Evolutionary conservation across 1,140 invertebrate genomes (phyloP).

Genomic region (Drosophila pachea): DNA sequence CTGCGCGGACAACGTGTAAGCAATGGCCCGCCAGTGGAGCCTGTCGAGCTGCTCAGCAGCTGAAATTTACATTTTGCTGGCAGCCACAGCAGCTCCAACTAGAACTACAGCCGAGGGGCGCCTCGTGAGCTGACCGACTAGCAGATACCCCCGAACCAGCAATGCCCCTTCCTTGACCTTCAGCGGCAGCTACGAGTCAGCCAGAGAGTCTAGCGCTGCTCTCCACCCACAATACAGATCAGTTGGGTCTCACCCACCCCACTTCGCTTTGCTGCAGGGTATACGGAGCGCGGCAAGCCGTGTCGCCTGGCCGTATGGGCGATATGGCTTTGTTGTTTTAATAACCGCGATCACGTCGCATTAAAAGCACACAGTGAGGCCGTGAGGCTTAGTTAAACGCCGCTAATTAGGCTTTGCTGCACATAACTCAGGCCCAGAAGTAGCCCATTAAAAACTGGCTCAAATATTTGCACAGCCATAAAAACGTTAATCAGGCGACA

Average conservation of each 20-base stretch:
- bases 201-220: no score
- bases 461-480: slow-evolving; percentile 61
- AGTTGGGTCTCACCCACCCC: no score
- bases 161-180: no score
- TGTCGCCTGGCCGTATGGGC: slow-evolving; percentile 7
- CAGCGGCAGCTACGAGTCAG: no score
- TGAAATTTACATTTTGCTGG: slow-evolving; percentile 63
- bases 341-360: slow-evolving; percentile 72
- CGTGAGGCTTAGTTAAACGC: slow-evolving; percentile 67
- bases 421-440: slow-evolving; percentile 42
- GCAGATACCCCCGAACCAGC: slow-evolving; percentile 6
- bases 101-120: background rate
- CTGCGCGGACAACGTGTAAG: slow-evolving; percentile 49
- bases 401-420: slow-evolving; percentile 65
- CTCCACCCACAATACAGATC: no score
- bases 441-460: slow-evolving; percentile 65
- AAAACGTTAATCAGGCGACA: slow-evolving; percentile 53
- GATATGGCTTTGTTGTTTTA: slow-evolving; percentile 57
- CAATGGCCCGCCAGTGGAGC: slow-evolving; percentile 35
- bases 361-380: slow-evolving; percentile 37
- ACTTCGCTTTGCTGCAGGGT: background rate
- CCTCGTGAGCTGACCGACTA: background rate
- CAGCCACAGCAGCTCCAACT: slow-evolving; percentile 28
- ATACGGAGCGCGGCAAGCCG: background rate
- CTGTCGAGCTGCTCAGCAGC: slow-evolving; percentile 28